Conservation (phyloP, 2,113 vertebrate species). For the Colossoma macropomum region DNA sequence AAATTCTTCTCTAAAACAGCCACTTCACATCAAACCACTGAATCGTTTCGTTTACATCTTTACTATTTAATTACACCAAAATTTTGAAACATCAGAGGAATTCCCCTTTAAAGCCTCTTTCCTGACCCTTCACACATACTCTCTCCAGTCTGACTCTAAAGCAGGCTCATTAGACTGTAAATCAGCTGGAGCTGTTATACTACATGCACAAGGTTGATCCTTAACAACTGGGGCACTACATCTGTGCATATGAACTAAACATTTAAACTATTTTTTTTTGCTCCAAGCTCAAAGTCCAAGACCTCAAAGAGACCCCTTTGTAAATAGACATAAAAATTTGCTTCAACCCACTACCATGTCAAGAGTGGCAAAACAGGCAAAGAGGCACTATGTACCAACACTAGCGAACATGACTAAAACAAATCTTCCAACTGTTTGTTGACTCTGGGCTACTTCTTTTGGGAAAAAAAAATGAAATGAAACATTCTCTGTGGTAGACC, state of each 20-base stretch:
- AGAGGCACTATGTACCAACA: background rate
- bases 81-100: no score
- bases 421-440: background rate
- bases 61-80: no score
- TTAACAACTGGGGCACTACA: no score
- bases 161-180: constrained; percentile 14
- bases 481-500: background rate
- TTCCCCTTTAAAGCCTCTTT: constrained; percentile 2
- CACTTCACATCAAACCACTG: no score
- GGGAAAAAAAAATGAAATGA: background rate
- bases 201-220: background rate
- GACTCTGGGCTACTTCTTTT: background rate
- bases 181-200: constrained; percentile 4
- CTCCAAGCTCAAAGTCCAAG: background rate
- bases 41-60: no score
- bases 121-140: background rate
- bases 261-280: background rate
- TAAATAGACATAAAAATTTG: background rate
- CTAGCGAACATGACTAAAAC: background rate
- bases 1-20: no score
- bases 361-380: background rate
- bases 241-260: background rate
- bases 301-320: background rate
- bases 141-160: background rate
- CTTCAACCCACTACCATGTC: background rate